These are phyloP conservation scores for Sorex fumeus DNA, from an alignment of 2,113 vertebrate species.

Conservation along the genomic window DNA sequence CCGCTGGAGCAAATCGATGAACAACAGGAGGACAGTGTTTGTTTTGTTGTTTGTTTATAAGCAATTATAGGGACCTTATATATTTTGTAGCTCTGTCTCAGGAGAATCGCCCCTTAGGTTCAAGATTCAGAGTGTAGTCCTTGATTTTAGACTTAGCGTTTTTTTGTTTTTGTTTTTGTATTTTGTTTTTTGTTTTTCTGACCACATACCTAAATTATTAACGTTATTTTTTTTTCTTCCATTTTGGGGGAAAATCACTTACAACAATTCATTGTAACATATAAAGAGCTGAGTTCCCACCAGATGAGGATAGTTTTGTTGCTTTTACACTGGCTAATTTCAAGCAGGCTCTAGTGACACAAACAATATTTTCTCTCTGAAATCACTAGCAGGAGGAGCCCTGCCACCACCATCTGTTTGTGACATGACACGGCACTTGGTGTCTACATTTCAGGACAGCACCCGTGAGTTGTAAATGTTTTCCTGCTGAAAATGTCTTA, in stretches of 20 bases:
- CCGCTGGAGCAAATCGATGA: too few relatives aligned
- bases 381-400: conserved; percentile 53
- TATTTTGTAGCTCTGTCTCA: neutral
- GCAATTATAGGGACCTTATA: neutral
- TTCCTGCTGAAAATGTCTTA: conserved; percentile 38
- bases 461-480: conserved; percentile 17
- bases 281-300: conserved; percentile 10
- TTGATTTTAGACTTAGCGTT: conserved; percentile 58
- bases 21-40: too few relatives aligned
- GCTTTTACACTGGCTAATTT: conserved; percentile 68
- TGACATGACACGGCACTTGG: conserved; percentile 29
- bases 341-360: conserved; percentile 71
- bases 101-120: conserved; percentile 9
- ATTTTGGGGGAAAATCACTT: too few relatives aligned
- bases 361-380: conserved; percentile 73
- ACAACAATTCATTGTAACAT: conserved; percentile 49
- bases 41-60: neutral
- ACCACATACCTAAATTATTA: conserved; percentile 25
- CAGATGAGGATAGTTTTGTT: conserved; percentile 43
- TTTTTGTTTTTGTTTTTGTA: neutral
- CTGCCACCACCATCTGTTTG: conserved; percentile 6
- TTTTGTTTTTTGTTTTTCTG: too few relatives aligned
- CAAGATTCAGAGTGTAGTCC: neutral
- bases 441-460: conserved; percentile 46
- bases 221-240: neutral